A percentile compares a stretch with the other conserved stretches of the same genome.
Conservation (phyloP, 2,888 invertebrate genomes). For the Xestia c-nigrum region DNA sequence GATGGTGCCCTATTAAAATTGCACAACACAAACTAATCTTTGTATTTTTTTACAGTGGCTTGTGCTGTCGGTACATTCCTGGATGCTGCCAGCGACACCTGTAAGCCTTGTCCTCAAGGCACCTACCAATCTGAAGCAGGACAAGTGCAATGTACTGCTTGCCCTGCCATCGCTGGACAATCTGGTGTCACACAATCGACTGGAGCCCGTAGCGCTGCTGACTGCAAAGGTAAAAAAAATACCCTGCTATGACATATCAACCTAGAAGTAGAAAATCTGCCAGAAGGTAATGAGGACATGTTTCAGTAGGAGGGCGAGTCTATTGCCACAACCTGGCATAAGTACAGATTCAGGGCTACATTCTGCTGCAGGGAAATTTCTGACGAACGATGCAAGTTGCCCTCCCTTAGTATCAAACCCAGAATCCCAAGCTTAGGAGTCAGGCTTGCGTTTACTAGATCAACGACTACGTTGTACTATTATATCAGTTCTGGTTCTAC, state of each 20-base stretch:
- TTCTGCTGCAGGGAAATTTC: not conserved
- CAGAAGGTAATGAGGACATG: not conserved
- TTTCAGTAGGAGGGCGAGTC: not conserved
- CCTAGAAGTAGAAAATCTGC: not conserved
- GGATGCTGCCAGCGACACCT: slow-evolving; percentile 93
- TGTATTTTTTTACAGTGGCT: slow-evolving; percentile 91
- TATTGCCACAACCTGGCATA: not conserved
- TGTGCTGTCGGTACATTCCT: slow-evolving; percentile 98
- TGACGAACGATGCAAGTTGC: not conserved
- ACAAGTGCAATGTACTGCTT: slow-evolving; percentile 96
- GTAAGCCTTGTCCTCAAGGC: slow-evolving; percentile 96
- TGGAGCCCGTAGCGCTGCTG: slow-evolving; percentile 96
- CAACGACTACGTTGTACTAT: not conserved
- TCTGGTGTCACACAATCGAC: slow-evolving; percentile 96
- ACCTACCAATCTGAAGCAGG: slow-evolving; percentile 98
- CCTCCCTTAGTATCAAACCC: not conserved
- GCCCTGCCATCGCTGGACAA: slow-evolving; percentile 97
- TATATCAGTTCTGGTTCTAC: not conserved
- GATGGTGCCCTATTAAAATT: not conserved
- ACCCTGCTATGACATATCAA: not conserved
- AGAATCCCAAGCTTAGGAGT: not conserved
- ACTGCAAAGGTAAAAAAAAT: slow-evolving; percentile 93
- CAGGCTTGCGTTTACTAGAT: not conserved
- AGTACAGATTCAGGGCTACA: not conserved
- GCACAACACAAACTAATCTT: not conserved